phyloP scores from a whole-genome alignment of 2,888 invertebrate genomes.

The Pyralis farinalis region DNA sequence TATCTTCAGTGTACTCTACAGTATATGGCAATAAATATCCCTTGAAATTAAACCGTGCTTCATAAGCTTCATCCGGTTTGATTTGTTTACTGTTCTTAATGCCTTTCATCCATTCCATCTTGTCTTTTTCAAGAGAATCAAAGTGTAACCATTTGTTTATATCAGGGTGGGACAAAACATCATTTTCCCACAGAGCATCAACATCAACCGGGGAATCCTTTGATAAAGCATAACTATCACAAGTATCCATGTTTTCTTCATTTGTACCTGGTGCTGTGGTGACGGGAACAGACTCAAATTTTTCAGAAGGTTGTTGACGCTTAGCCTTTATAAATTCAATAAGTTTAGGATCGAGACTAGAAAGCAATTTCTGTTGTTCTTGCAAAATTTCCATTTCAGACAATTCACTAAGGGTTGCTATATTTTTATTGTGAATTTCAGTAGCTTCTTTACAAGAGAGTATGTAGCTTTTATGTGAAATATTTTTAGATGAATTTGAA shows the following conservation, averaged over 20 bases:
- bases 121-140: slow-evolving; percentile 91
- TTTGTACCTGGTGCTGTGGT: slow-evolving; percentile 3
- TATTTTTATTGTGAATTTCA: slow-evolving; percentile 88
- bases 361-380: slow-evolving; percentile 85
- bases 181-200: slow-evolving; percentile 72
- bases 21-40: slow-evolving; percentile 88
- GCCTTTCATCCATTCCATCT: slow-evolving; percentile 93
- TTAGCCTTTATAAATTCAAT: slow-evolving; percentile 83
- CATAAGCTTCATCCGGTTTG: slow-evolving; percentile 83
- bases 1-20: slow-evolving; percentile 77
- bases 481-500: slow-evolving; percentile 25
- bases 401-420: slow-evolving; percentile 84
- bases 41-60: slow-evolving; percentile 92
- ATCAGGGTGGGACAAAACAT: slow-evolving; percentile 81
- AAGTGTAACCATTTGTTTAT: slow-evolving; percentile 91
- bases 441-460: slow-evolving; percentile 68
- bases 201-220: slow-evolving; percentile 20
- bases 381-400: slow-evolving; percentile 86
- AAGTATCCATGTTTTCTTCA: slow-evolving; percentile 46
- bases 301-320: slow-evolving; percentile 28
- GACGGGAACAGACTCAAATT: slow-evolving; percentile 1
- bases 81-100: slow-evolving; percentile 78
- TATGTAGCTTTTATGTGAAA: slow-evolving; percentile 66
- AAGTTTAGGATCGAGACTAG: slow-evolving; percentile 83
- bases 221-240: slow-evolving; percentile 33